Conservation (phyloP, 2,113 vertebrate genomes). For the Regulus satrapa region DNA sequence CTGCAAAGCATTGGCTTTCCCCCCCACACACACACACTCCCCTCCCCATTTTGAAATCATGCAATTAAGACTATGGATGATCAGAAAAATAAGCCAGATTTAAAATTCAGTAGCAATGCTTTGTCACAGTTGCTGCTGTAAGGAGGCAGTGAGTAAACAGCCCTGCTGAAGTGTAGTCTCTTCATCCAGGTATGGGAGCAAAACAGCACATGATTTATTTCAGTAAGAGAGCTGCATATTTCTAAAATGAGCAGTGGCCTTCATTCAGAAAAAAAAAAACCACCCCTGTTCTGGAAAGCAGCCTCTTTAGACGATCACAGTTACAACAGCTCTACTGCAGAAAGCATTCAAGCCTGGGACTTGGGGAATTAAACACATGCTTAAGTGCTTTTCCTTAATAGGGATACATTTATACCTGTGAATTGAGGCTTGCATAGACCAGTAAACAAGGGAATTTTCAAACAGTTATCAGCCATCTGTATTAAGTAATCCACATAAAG, state of each 20-base stretch:
- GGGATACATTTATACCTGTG: not conserved
- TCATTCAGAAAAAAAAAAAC: conserved; percentile 34
- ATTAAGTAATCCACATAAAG: not conserved
- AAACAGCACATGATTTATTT: not conserved
- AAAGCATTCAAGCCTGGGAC: conserved; percentile 12
- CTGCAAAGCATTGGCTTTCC: not conserved
- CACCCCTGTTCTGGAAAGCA: conserved; percentile 16
- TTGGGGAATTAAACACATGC: conserved; percentile 44
- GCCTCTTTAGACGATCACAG: not conserved
- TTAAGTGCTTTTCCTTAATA: conserved; percentile 44
- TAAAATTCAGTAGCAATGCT: not conserved
- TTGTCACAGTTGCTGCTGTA: not conserved
- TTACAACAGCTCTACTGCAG: not conserved
- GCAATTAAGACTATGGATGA: not conserved
- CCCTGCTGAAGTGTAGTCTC: not conserved
- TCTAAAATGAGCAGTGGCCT: conserved; percentile 19
- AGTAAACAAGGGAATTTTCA: conserved; percentile 28
- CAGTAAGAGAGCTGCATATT: not conserved
- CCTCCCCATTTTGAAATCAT: not conserved
- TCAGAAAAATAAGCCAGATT: not conserved
- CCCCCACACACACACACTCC: no score
- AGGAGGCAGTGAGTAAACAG: not conserved
- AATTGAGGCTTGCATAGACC: not conserved
- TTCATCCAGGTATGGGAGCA: not conserved
- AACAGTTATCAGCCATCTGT: not conserved